Conservation (phyloP, 2,888 invertebrate species). For the Cotesia congregata region DNA sequence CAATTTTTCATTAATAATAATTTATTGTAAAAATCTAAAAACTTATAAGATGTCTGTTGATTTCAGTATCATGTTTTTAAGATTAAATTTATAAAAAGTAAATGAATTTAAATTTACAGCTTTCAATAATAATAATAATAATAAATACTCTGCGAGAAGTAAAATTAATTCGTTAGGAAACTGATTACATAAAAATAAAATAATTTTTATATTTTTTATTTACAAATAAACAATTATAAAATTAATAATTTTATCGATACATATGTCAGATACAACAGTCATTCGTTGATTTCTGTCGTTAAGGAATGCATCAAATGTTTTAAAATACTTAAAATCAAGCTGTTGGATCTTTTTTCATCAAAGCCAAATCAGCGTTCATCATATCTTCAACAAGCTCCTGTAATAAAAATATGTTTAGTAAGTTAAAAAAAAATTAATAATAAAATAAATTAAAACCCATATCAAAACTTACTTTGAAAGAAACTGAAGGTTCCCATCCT, state of each 20-base stretch:
- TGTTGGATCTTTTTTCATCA: constrained; percentile 92
- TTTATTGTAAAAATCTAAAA: too few relatives aligned
- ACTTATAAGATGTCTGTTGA: too few relatives aligned
- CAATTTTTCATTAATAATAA: too few relatives aligned
- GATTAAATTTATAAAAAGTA: too few relatives aligned
- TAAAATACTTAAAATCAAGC: constrained; percentile 74
- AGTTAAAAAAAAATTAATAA: constrained; percentile 3
- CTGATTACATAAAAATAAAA: background rate
- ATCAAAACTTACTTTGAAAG: constrained; percentile 74
- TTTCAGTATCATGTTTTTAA: too few relatives aligned
- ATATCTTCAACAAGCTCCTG: constrained; percentile 91
- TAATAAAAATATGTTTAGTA: constrained; percentile 39
- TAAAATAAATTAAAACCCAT: constrained; percentile 36
- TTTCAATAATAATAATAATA: too few relatives aligned
- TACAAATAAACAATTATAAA: constrained; percentile 13
- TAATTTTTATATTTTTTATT: constrained; percentile 1
- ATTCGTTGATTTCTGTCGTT: background rate
- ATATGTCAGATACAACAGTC: background rate
- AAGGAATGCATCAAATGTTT: constrained; percentile 19
- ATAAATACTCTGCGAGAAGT: too few relatives aligned
- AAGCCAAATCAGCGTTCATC: constrained; percentile 90
- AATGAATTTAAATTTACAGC: too few relatives aligned
- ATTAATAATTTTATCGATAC: background rate
- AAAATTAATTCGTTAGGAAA: too few relatives aligned
- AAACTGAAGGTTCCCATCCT: constrained; percentile 89